Conservation (phyloP, 1,140 invertebrate species). For the Zaprionus ornatus region DNA sequence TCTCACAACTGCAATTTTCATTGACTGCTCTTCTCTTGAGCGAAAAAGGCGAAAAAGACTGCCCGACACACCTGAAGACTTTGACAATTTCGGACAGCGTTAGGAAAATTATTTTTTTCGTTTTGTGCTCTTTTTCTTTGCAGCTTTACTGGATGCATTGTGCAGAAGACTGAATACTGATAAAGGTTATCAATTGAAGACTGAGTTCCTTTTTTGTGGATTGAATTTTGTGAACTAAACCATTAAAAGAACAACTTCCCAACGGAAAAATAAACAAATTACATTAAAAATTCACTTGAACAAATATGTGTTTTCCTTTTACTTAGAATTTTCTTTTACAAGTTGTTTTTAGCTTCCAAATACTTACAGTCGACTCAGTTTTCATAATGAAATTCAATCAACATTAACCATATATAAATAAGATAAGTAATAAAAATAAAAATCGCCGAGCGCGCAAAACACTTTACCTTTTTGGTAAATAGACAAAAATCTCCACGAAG, state of each 20-base stretch:
- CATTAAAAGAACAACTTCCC: not conserved
- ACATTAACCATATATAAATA: too few species aligned
- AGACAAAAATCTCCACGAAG: too few species aligned
- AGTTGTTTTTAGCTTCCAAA: too few species aligned
- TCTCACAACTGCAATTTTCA: not conserved
- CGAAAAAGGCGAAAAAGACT: not conserved
- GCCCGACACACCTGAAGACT: slow-evolving; percentile 3
- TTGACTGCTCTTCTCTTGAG: not conserved
- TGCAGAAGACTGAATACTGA: not conserved
- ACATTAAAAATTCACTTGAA: too few species aligned
- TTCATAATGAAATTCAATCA: too few species aligned
- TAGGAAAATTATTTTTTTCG: slow-evolving; percentile 31
- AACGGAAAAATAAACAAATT: not conserved
- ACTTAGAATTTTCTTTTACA: too few species aligned
- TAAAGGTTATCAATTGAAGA: not conserved
- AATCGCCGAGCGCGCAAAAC: too few species aligned
- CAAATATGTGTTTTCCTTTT: too few species aligned
- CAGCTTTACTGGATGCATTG: not conserved
- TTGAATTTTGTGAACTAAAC: not conserved
- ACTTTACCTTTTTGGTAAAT: too few species aligned
- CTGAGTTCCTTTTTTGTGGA: not conserved
- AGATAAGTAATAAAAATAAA: too few species aligned
- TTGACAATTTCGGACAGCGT: slow-evolving; percentile 22
- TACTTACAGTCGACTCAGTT: too few species aligned
- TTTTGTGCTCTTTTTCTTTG: slow-evolving; percentile 28